phyloP scores from a whole-genome alignment of 2,797 vertebrate genomes.

The Cossypha heuglini region DNA sequence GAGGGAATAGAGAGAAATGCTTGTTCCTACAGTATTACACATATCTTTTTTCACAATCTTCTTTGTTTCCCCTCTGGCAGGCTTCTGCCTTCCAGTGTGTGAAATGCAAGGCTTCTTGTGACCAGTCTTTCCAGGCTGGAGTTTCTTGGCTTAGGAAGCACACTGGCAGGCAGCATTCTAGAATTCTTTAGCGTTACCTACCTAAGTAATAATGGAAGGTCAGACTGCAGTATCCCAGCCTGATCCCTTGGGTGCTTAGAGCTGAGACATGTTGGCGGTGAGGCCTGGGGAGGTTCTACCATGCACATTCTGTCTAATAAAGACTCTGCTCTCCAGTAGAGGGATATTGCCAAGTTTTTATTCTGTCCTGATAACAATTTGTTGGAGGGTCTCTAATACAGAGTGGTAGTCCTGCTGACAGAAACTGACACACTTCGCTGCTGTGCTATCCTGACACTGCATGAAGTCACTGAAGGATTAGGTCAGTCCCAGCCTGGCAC shows the following conservation, averaged over 20 bases:
- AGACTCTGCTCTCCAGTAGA: background rate
- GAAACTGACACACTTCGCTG: background rate
- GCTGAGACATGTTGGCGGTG: background rate
- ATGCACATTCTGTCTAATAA: background rate
- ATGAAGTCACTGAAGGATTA: background rate
- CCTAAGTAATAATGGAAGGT: conserved; percentile 53
- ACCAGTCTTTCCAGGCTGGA: conserved; percentile 29
- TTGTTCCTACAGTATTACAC: background rate
- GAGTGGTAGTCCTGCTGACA: background rate
- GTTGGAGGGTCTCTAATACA: background rate
- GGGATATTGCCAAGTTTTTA: background rate
- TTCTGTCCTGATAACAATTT: background rate
- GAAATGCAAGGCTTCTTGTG: conserved; percentile 51
- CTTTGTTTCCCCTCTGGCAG: conserved; percentile 56
- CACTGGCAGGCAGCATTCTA: conserved; percentile 53
- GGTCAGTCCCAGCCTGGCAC: background rate
- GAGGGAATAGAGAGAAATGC: background rate
- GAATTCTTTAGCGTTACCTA: conserved; percentile 53
- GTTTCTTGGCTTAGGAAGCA: conserved; percentile 45
- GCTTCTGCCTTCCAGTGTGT: conserved; percentile 40
- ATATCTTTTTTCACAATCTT: conserved; percentile 28
- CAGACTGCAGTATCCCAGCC: conserved; percentile 14
- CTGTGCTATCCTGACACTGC: background rate
- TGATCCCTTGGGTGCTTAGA: background rate
- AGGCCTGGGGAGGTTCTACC: background rate